Percentiles rank a stretch among this genome's conserved stretches.
These are phyloP conservation scores for Heliocidaris erythrogramma DNA, from an alignment of 35 echinoderm and acorn worm species.

Conservation along the genomic window DNA sequence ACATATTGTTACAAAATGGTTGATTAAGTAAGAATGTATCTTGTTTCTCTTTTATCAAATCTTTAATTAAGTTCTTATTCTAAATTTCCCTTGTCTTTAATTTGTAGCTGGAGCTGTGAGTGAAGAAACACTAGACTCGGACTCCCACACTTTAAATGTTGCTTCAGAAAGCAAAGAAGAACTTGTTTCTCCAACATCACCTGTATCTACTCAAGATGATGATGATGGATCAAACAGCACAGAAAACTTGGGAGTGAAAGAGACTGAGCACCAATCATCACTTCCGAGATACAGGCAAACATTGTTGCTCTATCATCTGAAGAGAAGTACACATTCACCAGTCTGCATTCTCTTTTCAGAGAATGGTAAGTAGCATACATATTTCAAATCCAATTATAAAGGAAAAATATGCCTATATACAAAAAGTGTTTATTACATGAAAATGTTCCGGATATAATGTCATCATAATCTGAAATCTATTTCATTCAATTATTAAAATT, in stretches of 20 bases:
- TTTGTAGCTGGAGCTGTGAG: not conserved
- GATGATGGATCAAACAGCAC: not conserved
- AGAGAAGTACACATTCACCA: slow-evolving; percentile 46
- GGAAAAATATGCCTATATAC: not conserved
- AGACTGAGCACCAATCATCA: not conserved
- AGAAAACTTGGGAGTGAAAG: not conserved
- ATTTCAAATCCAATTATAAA: not conserved
- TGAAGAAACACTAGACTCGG: not conserved
- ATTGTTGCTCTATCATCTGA: not conserved
- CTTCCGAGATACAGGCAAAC: not conserved
- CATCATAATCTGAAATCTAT: not conserved
- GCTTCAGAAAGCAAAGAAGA: not conserved
- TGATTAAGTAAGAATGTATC: too few species aligned
- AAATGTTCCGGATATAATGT: not conserved
- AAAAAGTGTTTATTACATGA: not conserved
- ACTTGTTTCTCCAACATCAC: not conserved
- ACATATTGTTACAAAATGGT: too few species aligned
- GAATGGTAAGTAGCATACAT: not conserved
- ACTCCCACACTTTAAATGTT: not conserved
- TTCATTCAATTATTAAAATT: not conserved
- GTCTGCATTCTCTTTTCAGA: slow-evolving; percentile 34
- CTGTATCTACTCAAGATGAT: not conserved
- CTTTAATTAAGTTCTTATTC: too few species aligned
- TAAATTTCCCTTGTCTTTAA: not conserved
- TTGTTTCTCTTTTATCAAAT: too few species aligned